Conservation (phyloP, 2,113 vertebrate genomes). For the Setophaga petechia region DNA sequence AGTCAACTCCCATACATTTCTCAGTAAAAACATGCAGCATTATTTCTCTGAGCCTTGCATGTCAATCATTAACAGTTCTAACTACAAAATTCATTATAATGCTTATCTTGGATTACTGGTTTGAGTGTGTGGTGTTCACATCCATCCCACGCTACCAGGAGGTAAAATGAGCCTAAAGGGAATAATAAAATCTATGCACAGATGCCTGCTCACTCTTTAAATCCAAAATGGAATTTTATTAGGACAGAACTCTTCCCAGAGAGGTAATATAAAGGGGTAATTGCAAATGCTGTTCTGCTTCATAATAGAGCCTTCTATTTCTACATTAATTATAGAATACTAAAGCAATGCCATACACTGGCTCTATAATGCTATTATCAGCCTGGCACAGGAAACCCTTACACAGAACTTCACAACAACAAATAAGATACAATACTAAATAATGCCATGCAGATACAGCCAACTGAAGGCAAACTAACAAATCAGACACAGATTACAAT, state of each 20-base stretch:
- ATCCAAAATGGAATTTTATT: slow-evolving; percentile 46
- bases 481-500: background rate
- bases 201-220: slow-evolving; percentile 38
- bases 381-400: background rate
- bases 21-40: background rate
- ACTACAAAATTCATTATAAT: slow-evolving; percentile 46
- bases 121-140: background rate
- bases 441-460: background rate
- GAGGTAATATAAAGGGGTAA: slow-evolving; percentile 30
- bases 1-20: background rate
- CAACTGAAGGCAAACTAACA: background rate
- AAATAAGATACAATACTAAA: background rate
- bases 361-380: background rate
- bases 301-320: background rate
- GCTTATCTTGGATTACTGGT: slow-evolving; percentile 50
- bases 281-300: slow-evolving; percentile 20
- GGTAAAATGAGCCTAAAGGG: slow-evolving; percentile 21
- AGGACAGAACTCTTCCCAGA: slow-evolving; percentile 23
- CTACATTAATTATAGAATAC: slow-evolving; percentile 5
- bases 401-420: background rate
- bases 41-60: slow-evolving; percentile 10
- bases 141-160: background rate
- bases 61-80: slow-evolving; percentile 17
- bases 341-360: background rate
- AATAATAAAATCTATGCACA: slow-evolving; percentile 16